Evolutionary conservation across 1,140 invertebrate genomes (phyloP), one percentile per base, ranked within the genome.

Genomic region (Bathynomus jamesi): DNA sequence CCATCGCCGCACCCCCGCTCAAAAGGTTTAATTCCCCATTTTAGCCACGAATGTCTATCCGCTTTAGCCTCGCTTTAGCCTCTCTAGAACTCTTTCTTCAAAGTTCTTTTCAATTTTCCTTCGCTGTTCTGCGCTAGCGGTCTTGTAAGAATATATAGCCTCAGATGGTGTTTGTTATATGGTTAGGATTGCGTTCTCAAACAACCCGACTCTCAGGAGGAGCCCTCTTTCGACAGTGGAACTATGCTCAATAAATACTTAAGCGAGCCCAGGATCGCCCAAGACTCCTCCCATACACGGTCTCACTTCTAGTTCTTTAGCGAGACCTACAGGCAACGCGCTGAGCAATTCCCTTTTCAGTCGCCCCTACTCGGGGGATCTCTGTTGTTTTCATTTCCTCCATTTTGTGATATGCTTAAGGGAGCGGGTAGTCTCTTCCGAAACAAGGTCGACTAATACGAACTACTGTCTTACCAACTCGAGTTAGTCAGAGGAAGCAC

Each of bases 351-450:
- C 86, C 89, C 87, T 85, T 83, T 92, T 91, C 89, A 87, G 88
- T 91, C 89, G 89, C 90, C 86, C 88, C 86, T 92, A 92, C n/a
- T n/a, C n/a, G n/a, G n/a, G n/a, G 89, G 91, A 92, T 91, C 89
- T 88, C 88, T 78, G 88, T 93, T 91, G 89, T 88, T 92, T 92
- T 92, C 87, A 91, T 92, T 92, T 92, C 90, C 90, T 91, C 88
- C 89, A 89, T 89, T 91, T 89, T 91, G 80, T 91, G 85, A 91
- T 91, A 91, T 92, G 90, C 89, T 91, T 90, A 90, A 91, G 86
- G 90, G 86, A 85, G 89, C 86, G 88, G 88, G 88, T 90, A 85
- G 80, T 89, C 89, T 85, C 84, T 83, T 84, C 86, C 87, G 86
- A 87, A 83, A 84, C 87, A 86, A 88, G 87, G 87, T 87, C 86